These are phyloP conservation scores for Ceratoteleas bidentatus DNA, from an alignment of 1,140 invertebrate species.

Conservation along the genomic window DNA sequence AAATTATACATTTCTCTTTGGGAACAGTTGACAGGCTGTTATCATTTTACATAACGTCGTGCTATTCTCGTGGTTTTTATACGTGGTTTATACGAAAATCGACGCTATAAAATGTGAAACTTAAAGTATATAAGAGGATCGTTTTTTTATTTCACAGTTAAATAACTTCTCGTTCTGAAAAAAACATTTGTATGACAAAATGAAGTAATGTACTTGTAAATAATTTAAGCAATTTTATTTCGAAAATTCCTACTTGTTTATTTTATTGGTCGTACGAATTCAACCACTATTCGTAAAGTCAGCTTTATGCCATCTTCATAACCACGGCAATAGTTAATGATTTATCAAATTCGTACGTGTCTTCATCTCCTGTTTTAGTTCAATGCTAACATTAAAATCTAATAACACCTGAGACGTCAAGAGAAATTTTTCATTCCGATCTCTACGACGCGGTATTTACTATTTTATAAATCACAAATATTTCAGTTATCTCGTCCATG, in stretches of 20 bases:
- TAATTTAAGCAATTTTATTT: too few species aligned
- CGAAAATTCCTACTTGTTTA: too few species aligned
- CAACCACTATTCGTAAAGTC: too few species aligned
- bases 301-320: neutral
- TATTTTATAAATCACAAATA: constrained; percentile 33
- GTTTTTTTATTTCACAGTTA: neutral
- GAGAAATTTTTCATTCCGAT: constrained; percentile 15
- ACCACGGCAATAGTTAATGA: neutral
- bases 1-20: neutral
- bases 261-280: too few species aligned
- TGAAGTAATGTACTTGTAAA: too few species aligned
- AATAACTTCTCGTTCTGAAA: too few species aligned
- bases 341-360: neutral
- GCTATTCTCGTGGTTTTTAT: neutral
- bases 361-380: neutral
- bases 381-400: neutral
- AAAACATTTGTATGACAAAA: too few species aligned
- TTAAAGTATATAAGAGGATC: neutral
- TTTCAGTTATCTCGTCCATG: constrained; percentile 27
- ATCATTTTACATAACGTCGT: neutral
- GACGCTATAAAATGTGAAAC: neutral
- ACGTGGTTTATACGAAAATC: neutral
- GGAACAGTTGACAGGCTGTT: neutral
- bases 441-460: constrained; percentile 7
- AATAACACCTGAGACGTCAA: neutral